phyloP scores from a whole-genome alignment of 2,113 vertebrate species.

The Gobius niger region DNA sequence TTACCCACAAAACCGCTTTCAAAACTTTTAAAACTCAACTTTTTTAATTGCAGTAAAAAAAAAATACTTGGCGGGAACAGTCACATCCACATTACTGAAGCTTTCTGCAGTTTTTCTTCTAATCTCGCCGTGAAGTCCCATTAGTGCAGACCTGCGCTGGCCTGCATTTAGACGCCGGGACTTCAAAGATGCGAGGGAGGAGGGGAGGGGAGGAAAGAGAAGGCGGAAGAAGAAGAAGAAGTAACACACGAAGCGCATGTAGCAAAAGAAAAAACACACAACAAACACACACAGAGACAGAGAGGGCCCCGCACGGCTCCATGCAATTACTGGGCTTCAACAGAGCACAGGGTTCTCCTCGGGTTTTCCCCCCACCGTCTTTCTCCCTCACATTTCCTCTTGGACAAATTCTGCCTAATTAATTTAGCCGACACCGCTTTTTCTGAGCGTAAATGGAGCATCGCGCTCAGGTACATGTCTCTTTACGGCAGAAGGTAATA shows the following conservation, averaged over 20 bases:
- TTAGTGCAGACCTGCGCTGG: constrained; percentile 79
- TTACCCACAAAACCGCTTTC: constrained; percentile 28
- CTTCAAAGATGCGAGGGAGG: constrained; percentile 74
- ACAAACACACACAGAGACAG: constrained; percentile 48
- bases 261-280: no score
- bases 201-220: neutral
- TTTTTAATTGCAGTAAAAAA: constrained; percentile 43
- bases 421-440: constrained; percentile 30
- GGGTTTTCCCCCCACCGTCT: neutral
- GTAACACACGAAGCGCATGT: no score
- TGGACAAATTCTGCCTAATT: neutral
- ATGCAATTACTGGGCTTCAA: constrained; percentile 64
- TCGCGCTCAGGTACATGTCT: constrained; percentile 34
- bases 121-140: constrained; percentile 81
- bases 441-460: constrained; percentile 35
- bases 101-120: constrained; percentile 64
- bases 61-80: constrained; percentile 20
- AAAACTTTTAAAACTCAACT: constrained; percentile 33
- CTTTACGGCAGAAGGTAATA: constrained; percentile 17
- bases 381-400: neutral
- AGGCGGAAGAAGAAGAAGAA: neutral
- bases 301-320: constrained; percentile 32
- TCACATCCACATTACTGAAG: constrained; percentile 48
- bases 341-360: constrained; percentile 26
- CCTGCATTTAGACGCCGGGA: constrained; percentile 78